Conservation (phyloP, 2,888 invertebrate genomes). For the Amphipyra berbera region DNA sequence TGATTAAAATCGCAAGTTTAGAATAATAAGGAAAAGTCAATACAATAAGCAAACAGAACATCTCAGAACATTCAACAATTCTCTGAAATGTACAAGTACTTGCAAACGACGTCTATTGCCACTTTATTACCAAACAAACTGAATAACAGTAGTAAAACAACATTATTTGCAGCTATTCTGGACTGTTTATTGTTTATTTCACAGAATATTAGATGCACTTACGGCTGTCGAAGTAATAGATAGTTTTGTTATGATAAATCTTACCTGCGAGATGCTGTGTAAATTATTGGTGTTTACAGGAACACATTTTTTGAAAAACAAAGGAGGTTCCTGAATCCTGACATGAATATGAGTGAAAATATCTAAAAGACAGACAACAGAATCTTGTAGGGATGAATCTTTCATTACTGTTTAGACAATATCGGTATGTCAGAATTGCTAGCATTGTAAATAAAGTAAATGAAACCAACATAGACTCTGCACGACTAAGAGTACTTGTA, state of each 20-base stretch:
- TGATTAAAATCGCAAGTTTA: no score
- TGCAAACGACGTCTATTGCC: slow-evolving; percentile 11
- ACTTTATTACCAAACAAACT: slow-evolving; percentile 34
- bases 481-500: no score
- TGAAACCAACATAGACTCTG: no score
- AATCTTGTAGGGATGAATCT: no score
- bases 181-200: slow-evolving; percentile 20
- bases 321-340: no score
- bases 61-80: slow-evolving; percentile 7
- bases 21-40: slow-evolving; percentile 19
- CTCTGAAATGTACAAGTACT: slow-evolving; percentile 24
- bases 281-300: background rate
- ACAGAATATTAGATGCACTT: slow-evolving; percentile 7
- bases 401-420: no score
- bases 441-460: no score
- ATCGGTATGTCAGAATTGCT: no score
- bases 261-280: background rate
- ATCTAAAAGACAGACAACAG: no score
- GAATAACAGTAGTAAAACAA: slow-evolving; percentile 27
- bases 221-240: background rate
- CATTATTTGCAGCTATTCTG: slow-evolving; percentile 20
- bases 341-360: no score
- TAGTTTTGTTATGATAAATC: background rate
- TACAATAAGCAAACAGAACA: slow-evolving; percentile 3
- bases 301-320: background rate